Evolutionary conservation across 2,797 vertebrate species (phyloP), one percentile per base, ranked within the genome.

Genomic region (Molothrus ater): DNA sequence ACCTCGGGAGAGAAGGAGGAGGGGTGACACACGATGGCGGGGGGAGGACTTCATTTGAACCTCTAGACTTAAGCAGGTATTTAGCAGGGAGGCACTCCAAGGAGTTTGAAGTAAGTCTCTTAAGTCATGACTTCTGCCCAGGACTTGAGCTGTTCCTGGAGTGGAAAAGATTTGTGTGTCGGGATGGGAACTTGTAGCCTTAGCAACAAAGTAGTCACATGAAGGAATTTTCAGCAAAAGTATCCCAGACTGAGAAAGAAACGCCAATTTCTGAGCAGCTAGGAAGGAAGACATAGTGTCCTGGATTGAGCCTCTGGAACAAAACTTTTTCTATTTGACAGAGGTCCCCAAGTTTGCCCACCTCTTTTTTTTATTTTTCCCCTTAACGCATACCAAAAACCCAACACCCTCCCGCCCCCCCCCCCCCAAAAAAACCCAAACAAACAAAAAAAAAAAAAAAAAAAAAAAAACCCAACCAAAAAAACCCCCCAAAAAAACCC

Each of bases 121-220:
- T 38, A 72, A 88, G 34, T 75, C 82, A 43, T 70, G 50, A 65
- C 80, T 91, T 82, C 81, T 90, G 86, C 38, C 86, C 74, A 95
- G 92, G 60, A 89, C 92, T 92, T 83, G 86, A 93, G 57, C 17
- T 68, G 63, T 82, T 94, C 50, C 90, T 92, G 88, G 83, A 87
- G 90, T 64, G 53, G 36, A 76, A 78, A 75, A 95, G 90, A 92
- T 95, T 96, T 93, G 85, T 95, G 86, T 68, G 68, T 86, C 94
- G 90, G 95, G 92, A 94, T 74, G 93, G 93, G 91, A 94, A 97
- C 84, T 82, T 95, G 97, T 98, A 97, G 92, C 97, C 97, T 93
- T 96, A 95, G 97, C 95, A 98, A 98, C 97, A 80, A 48, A 95
- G 96, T 93, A 93, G 96, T 97, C 92, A 93, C 93, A 93, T 95